A percentile compares a stretch with the other conserved stretches of the same genome.
phyloP scores from a whole-genome alignment of 2,113 vertebrate genomes.

The Dromaius novaehollandiae region DNA sequence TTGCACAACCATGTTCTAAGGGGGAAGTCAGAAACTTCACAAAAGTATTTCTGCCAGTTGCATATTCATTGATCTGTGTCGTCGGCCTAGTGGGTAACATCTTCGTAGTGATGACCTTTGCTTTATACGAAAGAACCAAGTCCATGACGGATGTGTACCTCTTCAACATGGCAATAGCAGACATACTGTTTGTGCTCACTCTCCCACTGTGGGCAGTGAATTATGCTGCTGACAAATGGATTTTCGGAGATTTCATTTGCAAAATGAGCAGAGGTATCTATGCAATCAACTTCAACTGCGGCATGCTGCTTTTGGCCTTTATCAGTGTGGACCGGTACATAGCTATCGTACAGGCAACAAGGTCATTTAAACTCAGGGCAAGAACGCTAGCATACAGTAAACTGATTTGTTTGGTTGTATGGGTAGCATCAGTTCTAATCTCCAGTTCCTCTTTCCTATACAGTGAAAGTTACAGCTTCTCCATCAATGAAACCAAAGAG shows the following conservation, averaged over 20 bases:
- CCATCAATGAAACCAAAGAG: background rate
- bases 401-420: constrained; percentile 79
- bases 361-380: constrained; percentile 83
- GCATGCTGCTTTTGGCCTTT: constrained; percentile 89
- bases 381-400: constrained; percentile 68
- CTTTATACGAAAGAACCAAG: constrained; percentile 83
- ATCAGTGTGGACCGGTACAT: constrained; percentile 90
- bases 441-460: constrained; percentile 83
- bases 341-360: constrained; percentile 89
- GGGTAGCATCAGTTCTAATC: constrained; percentile 79
- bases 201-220: constrained; percentile 87
- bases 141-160: constrained; percentile 93
- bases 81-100: constrained; percentile 87
- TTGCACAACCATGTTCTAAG: constrained; percentile 37
- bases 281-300: constrained; percentile 90
- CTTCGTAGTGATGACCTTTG: constrained; percentile 88
- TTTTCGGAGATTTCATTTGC: constrained; percentile 80
- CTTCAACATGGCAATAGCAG: constrained; percentile 90
- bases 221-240: constrained; percentile 75
- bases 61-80: constrained; percentile 83
- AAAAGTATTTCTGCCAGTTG: constrained; percentile 64
- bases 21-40: constrained; percentile 68
- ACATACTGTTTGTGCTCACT: constrained; percentile 86
- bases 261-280: constrained; percentile 86
- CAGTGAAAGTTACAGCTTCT: constrained; percentile 50